phyloP scores from a whole-genome alignment of 2,888 invertebrate species.

The Vesta saturnalis region DNA sequence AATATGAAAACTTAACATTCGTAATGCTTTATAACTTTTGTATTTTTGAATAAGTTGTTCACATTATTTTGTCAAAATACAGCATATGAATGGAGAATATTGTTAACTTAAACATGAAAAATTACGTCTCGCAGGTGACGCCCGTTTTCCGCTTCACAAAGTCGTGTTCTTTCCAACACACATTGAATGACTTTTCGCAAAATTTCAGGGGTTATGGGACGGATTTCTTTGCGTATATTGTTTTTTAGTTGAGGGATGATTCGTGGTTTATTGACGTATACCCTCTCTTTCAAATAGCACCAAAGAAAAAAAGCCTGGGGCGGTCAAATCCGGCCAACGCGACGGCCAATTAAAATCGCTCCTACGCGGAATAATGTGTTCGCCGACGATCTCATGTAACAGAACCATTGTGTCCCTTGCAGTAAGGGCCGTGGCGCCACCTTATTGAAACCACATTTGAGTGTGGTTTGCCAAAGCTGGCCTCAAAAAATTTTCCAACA shows the following conservation, averaged over 20 bases:
- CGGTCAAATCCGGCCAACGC: neutral
- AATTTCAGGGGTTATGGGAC: conserved; percentile 14
- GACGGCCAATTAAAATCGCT: too few species aligned
- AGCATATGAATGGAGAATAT: too few species aligned
- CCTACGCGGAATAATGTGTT: too few species aligned
- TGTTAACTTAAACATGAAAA: conserved; percentile 15
- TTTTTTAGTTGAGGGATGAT: conserved; percentile 17
- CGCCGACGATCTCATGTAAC: neutral
- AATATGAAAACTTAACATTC: too few species aligned
- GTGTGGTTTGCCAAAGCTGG: too few species aligned
- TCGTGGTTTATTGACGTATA: conserved; percentile 6
- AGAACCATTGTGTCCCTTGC: too few species aligned
- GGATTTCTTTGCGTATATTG: conserved; percentile 17
- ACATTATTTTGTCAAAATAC: neutral
- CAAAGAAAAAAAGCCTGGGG: neutral
- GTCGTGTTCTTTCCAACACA: conserved; percentile 21
- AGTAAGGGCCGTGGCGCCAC: too few species aligned
- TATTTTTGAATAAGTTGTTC: neutral
- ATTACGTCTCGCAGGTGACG: conserved; percentile 15
- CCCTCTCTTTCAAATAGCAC: neutral
- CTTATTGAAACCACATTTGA: too few species aligned
- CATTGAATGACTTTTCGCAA: conserved; percentile 20
- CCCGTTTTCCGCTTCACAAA: too few species aligned
- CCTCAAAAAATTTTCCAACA: too few species aligned
- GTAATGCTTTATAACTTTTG: neutral